Evolutionary conservation across 30 jellyfish, hydroid and myxozoan species (phyloP), one percentile per base, ranked within the genome.

Genomic region (Aurelia aurita): DNA sequence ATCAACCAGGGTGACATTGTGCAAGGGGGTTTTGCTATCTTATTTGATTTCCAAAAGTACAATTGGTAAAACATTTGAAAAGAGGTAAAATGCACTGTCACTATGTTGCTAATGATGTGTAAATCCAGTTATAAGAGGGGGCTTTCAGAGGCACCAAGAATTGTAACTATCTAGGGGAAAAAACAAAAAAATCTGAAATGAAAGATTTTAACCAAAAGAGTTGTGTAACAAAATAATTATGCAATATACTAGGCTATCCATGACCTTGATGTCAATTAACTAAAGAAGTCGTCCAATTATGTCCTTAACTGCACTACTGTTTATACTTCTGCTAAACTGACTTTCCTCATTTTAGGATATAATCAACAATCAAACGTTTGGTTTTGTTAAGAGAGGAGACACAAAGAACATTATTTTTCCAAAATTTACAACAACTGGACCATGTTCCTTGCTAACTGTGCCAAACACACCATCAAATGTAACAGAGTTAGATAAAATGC

Each of bases 181-280:
- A 55, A 55, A 55, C 26, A 55, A 55, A 55, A 1, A 6, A 35
- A 35, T 35, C 47, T 35, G 47, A 11, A 35, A 35, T 35, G 11
- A 35, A 2, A 2, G 47, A 35, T 35, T 35, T 35, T 35, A 31
- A 31, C 43, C 43, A 2, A 6, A 53, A 53, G 63, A 53, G 63
- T 13, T 13, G 10, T 55, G 28, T 22, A 55, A 55, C 11, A 3
- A 55, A 55, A 55, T 11, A 3, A 55, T 11, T 55, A 55, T 55
- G 66, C 66, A 55, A 55, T 55, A 55, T 55, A 55, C 66, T 3
- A 55, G 66, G 66, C 26, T 55, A 55, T 55, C 66, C 5, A 53
- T 53, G 63, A 53, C 43, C 43, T 31, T 31, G 43, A 31, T 31
- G 2, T 31, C 2, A 31, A 31, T 31, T 4, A 31, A 4, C 43